A percentile compares a stretch with the other conserved stretches of the same genome.
Evolutionary conservation across 2,113 vertebrate species (phyloP).

Genomic region (Odobenus rosmarus): DNA sequence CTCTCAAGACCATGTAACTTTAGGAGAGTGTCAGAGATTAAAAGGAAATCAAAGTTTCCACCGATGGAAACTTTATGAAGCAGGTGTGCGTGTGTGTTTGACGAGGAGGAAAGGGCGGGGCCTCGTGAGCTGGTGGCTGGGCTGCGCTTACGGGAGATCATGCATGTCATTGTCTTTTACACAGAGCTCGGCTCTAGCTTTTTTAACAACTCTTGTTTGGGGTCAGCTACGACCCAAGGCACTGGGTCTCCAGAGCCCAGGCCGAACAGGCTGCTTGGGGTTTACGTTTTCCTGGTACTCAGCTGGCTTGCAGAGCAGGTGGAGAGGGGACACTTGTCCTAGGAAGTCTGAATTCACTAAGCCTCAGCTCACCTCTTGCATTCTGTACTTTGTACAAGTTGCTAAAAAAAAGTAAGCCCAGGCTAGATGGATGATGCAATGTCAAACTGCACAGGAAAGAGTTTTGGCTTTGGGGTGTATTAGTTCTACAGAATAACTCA

Average conservation of each 20-base stretch:
- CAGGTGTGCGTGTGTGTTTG: neutral
- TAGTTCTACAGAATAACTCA: neutral
- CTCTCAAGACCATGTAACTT: neutral
- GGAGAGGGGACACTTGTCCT: neutral
- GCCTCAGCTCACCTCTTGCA: neutral
- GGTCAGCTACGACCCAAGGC: neutral
- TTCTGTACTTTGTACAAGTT: neutral
- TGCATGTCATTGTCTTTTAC: neutral
- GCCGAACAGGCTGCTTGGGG: neutral
- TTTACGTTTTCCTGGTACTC: conserved; percentile 27
- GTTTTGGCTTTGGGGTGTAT: neutral
- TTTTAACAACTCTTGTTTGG: neutral
- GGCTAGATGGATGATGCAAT: neutral
- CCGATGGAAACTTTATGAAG: neutral
- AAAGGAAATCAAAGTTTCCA: neutral
- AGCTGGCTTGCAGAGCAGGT: neutral
- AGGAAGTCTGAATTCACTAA: neutral
- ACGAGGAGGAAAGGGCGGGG: neutral
- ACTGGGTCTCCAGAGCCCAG: neutral
- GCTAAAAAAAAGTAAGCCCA: neutral
- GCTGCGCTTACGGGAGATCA: neutral
- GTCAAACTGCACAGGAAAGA: neutral
- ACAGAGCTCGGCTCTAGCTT: neutral
- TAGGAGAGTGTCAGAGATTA: neutral
- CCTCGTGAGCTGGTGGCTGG: neutral